Evolutionary conservation across 2,888 invertebrate genomes (phyloP), one percentile per base, ranked within the genome.

Genomic region (Mimumesa dahlbomi): DNA sequence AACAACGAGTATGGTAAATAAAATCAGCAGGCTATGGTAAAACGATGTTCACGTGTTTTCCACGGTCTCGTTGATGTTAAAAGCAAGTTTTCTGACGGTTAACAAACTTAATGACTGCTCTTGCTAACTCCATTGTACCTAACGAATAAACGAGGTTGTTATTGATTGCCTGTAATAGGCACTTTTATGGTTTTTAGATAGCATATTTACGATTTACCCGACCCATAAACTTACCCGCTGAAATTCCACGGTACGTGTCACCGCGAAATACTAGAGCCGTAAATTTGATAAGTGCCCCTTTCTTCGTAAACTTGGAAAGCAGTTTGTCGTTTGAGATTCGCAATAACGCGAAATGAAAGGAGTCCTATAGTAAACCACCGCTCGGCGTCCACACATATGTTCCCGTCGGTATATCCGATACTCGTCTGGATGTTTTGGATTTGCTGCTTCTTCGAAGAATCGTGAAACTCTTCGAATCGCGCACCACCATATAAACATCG

Each of bases 201-300:
- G 34, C 31, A 34, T 65, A 72, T 72, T 65, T 72, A 65, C 50
- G 43, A 19, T 21, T 18, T 4, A 14, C 43, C 9, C 7, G 40
- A 31, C 34, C 38, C 52, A 50, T 73, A 67, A 77, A 77, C 52
- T 49, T 38, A 34, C 2, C 14, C 31, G 29, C 18, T 22, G 19
- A 36, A 67, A 25, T 34, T 50, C 18, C 16, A 36, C n/a, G 45
- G n/a, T 34, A 43, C 40, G 57, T 50, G 63, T 54, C 58, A 67
- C 38, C 46, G 48, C 22, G 49, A 56, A 64, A 63, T 29, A 48
- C 22, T 25, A 25, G 63, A 46, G 42, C 25, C 52, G 74, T 77
- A 74, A 77, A 65, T 78, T 74, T 64, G 36, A 57, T 67, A 57
- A 53, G 46, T 46, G 36, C 25, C 7, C 31, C 18, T 53, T 56